phyloP scores from a whole-genome alignment of 2,113 vertebrate species.

The Sinocyclocheilus anshuiensis region DNA sequence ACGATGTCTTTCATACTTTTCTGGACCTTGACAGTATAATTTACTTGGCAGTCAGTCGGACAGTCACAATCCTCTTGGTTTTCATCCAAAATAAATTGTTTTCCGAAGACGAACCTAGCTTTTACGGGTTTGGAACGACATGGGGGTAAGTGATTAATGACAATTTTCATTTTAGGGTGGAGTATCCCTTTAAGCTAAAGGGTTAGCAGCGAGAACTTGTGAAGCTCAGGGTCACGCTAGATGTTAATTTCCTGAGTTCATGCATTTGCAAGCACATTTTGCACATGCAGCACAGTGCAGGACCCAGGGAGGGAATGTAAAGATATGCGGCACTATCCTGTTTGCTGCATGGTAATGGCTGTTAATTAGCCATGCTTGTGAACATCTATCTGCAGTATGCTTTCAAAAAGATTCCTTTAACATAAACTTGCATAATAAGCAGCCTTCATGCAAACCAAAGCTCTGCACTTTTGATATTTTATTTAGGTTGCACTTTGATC shows the following conservation, averaged over 20 bases:
- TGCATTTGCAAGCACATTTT: neutral
- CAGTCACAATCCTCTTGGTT: too few relatives aligned
- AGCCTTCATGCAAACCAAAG: slow-evolving; percentile 49
- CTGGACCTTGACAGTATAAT: too few relatives aligned
- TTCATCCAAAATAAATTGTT: too few relatives aligned
- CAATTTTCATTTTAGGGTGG: too few relatives aligned
- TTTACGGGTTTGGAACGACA: too few relatives aligned
- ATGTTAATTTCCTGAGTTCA: neutral
- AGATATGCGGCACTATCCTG: slow-evolving; percentile 5
- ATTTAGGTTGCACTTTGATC: slow-evolving; percentile 65
- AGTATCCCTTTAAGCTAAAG: neutral
- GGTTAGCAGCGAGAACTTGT: neutral
- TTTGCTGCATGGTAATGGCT: slow-evolving; percentile 27
- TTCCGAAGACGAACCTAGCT: too few relatives aligned
- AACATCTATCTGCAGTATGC: slow-evolving; percentile 61
- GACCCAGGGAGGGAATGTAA: slow-evolving; percentile 1
- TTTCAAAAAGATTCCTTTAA: slow-evolving; percentile 46
- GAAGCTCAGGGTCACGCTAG: neutral
- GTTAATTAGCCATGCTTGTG: slow-evolving; percentile 54
- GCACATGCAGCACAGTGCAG: neutral
- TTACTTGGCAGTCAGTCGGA: too few relatives aligned
- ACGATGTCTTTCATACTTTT: too few relatives aligned
- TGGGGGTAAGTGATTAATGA: too few relatives aligned
- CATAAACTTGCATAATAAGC: slow-evolving; percentile 66
- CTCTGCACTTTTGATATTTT: slow-evolving; percentile 63